Evolutionary conservation across 2,113 vertebrate species (phyloP).

Genomic region (Phyllostomus hastatus): DNA sequence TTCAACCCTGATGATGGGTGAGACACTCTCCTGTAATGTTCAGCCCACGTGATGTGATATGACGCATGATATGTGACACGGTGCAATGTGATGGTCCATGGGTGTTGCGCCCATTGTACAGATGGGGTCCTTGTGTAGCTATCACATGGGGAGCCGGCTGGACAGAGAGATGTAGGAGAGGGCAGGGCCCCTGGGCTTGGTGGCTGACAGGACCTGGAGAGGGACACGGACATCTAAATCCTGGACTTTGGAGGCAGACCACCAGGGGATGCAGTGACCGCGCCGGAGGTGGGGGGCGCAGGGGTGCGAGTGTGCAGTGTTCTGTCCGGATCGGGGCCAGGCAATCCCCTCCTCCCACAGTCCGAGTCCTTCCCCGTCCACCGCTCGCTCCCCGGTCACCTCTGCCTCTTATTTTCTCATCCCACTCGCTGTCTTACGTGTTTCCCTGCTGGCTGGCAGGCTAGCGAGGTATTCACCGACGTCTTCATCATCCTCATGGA

Average conservation of each 20-base stretch:
- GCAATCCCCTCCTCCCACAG: too few species aligned
- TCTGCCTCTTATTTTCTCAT: background rate
- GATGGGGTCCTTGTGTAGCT: background rate
- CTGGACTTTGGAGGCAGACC: background rate
- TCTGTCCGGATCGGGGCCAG: background rate
- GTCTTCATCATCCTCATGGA: background rate
- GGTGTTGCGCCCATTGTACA: background rate
- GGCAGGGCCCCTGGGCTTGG: background rate
- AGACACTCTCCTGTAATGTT: too few species aligned
- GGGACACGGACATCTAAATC: accelerated
- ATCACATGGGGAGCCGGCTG: background rate
- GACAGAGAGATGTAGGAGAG: background rate
- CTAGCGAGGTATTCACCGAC: too few species aligned
- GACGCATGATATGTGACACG: background rate
- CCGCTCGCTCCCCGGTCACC: background rate
- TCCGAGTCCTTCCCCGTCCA: background rate
- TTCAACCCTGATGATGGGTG: background rate
- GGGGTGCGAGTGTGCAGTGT: background rate
- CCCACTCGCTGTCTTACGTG: background rate
- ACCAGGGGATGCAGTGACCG: accelerated
- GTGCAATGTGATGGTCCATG: accelerated
- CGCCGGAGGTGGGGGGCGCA: accelerated
- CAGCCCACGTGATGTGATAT: background rate
- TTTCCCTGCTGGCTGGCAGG: background rate
- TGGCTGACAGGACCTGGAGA: background rate